Conservation (phyloP, 2,113 vertebrate species). For the Chionis minor region DNA sequence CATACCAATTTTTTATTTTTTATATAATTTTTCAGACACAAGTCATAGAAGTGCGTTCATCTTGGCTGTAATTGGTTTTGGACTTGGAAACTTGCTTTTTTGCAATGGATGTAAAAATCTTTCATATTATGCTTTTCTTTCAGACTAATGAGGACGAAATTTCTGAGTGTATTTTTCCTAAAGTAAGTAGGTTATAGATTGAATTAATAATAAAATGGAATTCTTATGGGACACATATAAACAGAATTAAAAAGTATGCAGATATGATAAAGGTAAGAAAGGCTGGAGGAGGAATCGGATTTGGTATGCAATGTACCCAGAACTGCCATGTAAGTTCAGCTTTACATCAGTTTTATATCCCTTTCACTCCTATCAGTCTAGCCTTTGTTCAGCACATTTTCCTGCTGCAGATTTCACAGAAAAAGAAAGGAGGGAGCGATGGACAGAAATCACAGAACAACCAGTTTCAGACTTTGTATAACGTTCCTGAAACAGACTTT, state of each 20-base stretch:
- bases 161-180: not conserved
- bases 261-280: not conserved
- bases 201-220: not conserved
- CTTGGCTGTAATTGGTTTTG: not conserved
- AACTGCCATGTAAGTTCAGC: not conserved
- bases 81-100: not conserved
- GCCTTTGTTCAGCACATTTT: not conserved
- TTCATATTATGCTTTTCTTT: not conserved
- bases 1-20: not conserved
- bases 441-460: not conserved
- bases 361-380: not conserved
- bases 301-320: not conserved
- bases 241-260: not conserved
- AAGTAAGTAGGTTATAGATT: not conserved
- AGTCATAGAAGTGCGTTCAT: not conserved
- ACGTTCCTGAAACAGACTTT: not conserved
- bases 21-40: not conserved
- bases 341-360: not conserved
- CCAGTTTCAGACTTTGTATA: not conserved
- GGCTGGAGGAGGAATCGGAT: not conserved
- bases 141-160: not conserved
- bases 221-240: not conserved
- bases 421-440: not conserved
- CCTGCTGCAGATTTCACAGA: not conserved
- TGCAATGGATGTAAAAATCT: not conserved